Base-by-base conservation (phyloP, 2,113 vertebrate genomes). In the Amblyopsis rosae region DNA sequence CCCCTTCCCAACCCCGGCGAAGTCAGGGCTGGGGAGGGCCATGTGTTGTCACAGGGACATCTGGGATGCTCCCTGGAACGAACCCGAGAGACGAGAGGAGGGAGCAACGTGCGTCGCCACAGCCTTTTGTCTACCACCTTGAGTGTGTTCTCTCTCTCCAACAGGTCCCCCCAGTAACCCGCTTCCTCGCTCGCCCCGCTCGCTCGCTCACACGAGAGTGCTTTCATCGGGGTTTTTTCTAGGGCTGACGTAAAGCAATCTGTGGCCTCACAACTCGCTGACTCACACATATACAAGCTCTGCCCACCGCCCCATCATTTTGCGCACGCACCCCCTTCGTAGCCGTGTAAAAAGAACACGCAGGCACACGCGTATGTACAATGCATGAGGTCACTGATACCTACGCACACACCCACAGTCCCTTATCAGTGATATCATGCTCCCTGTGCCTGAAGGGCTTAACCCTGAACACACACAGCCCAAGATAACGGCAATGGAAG, bases 1-100 rank as follows among this genome's bases (percentile, higher is more conserved):
- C 75, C 57, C 81, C 77, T 77, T 80, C 75, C 77, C 82, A 79
- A 81, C 80, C 76, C 77, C 81, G 79, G 80, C 82, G 77, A 70
- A 70, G 84, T 84, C 64, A 58, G 77, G 77, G 26, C 76, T 86
- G 76, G 83, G 68, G 79, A 82, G 76, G 86, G 86, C 26, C 83
- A 81, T 81, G 79, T 79, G 64, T 70, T 76, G 81, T 71, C 81
- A 48, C 73, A 71, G 56, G 69, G 88, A 87, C 80, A 89, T 88
- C 86, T 88, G 86, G 80, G 71, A 64, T 70, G 65, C 66, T 72
- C 59, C 61, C 68, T 26, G 16, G 53, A 16, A 54, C n/a, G 1
- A 58, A 58, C 7, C 2, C 19, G 3, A 19, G 19, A 19, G 19
- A 9, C 5, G 54, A 59, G 11, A 6, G 54, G 15, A 61, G 45